Conservation (phyloP, 2,797 vertebrate species). For the Cygnus olor region DNA sequence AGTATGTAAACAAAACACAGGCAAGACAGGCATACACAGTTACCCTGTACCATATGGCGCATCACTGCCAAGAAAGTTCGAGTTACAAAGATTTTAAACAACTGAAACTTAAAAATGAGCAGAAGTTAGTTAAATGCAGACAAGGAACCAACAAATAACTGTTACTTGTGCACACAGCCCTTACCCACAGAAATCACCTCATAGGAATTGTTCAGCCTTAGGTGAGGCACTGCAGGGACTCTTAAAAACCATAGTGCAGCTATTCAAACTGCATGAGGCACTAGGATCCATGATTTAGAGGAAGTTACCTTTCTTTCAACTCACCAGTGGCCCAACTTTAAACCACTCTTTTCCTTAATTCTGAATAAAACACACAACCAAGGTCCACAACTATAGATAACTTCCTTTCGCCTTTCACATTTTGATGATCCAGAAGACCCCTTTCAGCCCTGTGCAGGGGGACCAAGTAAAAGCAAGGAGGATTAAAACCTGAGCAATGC, state of each 20-base stretch:
- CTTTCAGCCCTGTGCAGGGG: not conserved
- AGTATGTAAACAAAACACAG: constrained; percentile 65
- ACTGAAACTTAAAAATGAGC: constrained; percentile 28
- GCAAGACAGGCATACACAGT: constrained; percentile 40
- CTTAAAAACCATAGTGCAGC: not conserved
- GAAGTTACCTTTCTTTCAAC: not conserved
- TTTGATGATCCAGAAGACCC: not conserved
- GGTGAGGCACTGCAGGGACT: not conserved
- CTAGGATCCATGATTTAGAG: fast-evolving
- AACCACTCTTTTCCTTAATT: too few species aligned
- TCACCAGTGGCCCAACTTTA: not conserved
- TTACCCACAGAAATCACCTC: not conserved
- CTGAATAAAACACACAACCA: not conserved
- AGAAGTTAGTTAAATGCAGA: constrained; percentile 8
- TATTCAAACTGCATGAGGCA: not conserved
- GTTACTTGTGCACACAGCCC: not conserved
- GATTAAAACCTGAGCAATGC: not conserved
- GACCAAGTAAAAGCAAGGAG: not conserved
- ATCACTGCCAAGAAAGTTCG: constrained; percentile 50
- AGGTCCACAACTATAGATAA: not conserved
- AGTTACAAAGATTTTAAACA: constrained; percentile 46
- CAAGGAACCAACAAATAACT: not conserved
- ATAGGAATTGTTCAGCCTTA: not conserved
- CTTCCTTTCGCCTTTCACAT: not conserved
- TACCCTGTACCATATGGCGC: constrained; percentile 56